Base-by-base conservation (phyloP, 1,140 invertebrate species). In the Holotrichia oblita region DNA sequence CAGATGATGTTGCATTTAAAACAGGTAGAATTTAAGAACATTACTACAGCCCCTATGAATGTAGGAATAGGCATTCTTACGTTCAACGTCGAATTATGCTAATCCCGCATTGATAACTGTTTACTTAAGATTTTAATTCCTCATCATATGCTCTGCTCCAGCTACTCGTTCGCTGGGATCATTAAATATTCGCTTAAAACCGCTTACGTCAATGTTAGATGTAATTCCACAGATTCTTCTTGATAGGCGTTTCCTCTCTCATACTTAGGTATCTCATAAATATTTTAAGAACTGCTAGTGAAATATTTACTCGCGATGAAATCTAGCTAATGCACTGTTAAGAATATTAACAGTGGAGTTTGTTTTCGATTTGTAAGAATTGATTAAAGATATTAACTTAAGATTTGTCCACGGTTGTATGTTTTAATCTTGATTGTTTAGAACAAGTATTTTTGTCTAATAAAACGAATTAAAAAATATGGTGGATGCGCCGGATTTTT, bases 1-100 rank as follows among this genome's bases (percentile, higher is more conserved):
- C 22, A 69, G 61, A 69, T 22, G 9, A 69, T 69, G 61, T 69
- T 69, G 61, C 61, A 69, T 69, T 69, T 27, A 69, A 69, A 69
- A 3, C 61, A 24, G 61, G 22, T 69, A 69, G 22, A 69, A 34
- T 69, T 69, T 22, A 69, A 69, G 61, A 69, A 69, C 61, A 14
- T 34, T 27, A 69, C 61, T 22, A 22, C 22, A 3, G 6, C 27
- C 61, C 24, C 22, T 69, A n/a, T 55, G 6, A 6, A 55, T 14
- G n/a, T 6, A 6, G 14, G 6, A 34, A 34, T 48, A 17, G 44
- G 44, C 7, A 48, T 9, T 69, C 61, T 27, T 27, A 69, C 61
- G 10, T 69, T 69, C 7, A 69, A 69, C 61, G 9, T 20, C 27
- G 61, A 69, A 69, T 69, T 69, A 69, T 69, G 61, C 22, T 27